Conservation (phyloP, 2,113 vertebrate species). For the Empidonax traillii region DNA sequence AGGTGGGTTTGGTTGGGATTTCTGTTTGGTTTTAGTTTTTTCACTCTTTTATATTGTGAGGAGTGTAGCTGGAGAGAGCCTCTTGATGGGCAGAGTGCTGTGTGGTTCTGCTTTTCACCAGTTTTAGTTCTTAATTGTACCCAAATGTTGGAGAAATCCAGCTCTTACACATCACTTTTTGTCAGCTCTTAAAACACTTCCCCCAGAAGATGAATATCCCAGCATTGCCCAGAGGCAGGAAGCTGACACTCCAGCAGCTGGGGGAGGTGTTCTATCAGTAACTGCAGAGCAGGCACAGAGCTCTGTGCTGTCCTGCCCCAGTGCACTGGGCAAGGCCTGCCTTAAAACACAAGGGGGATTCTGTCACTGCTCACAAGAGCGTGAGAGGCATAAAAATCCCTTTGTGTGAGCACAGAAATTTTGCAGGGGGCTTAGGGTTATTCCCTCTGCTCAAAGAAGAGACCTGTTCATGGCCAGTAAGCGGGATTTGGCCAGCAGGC, state of each 20-base stretch:
- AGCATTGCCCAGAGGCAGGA: neutral
- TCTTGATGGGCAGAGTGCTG: neutral
- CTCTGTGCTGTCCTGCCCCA: neutral
- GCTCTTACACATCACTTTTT: neutral
- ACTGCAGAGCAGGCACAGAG: neutral
- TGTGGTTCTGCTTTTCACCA: neutral
- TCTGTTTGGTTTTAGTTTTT: neutral
- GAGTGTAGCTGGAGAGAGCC: neutral
- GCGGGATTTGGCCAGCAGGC: neutral
- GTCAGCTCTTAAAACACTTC: neutral
- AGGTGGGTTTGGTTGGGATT: neutral
- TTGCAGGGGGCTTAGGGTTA: neutral
- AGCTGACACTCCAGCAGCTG: neutral
- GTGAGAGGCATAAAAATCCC: neutral
- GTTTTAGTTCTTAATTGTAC: neutral
- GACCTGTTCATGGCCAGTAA: neutral
- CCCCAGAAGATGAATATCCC: neutral
- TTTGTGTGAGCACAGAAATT: neutral
- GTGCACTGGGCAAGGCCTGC: no score
- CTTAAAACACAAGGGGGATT: neutral
- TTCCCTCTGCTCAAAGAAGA: neutral
- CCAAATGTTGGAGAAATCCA: neutral
- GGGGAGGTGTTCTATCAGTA: neutral
- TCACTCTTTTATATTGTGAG: neutral
- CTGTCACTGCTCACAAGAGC: neutral